Conservation (phyloP, 2,888 invertebrate genomes). For the Troglohyphantes excavatus region DNA sequence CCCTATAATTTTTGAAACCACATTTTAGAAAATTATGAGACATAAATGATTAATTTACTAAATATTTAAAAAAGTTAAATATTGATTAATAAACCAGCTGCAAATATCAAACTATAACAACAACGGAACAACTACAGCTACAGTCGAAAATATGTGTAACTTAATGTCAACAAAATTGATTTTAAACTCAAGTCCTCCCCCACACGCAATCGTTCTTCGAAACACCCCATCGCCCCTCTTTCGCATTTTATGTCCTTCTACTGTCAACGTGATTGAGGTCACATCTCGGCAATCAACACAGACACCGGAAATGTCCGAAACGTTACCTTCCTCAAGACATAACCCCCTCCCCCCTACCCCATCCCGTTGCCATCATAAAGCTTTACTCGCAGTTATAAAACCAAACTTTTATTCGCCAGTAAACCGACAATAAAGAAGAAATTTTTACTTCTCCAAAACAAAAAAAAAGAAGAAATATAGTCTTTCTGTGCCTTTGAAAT, state of each 20-base stretch:
- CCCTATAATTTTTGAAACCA: too few species aligned
- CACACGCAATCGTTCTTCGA: not conserved
- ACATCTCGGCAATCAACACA: conserved; percentile 23
- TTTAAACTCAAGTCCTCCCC: too few species aligned
- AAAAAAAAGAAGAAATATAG: conserved; percentile 11
- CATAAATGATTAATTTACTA: too few species aligned
- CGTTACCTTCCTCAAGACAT: conserved; percentile 47
- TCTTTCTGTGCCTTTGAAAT: not conserved
- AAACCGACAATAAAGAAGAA: conserved; percentile 64
- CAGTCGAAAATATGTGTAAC: too few species aligned
- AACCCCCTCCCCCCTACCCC: conserved; percentile 37
- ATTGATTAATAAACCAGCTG: too few species aligned
- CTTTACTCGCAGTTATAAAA: conserved; percentile 64
- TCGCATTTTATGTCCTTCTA: conserved; percentile 11
- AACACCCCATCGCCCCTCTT: not conserved
- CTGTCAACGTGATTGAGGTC: conserved; percentile 30
- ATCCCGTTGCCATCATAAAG: conserved; percentile 57
- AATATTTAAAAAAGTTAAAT: too few species aligned
- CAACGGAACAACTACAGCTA: too few species aligned
- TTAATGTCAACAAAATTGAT: too few species aligned
- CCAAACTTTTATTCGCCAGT: conserved; percentile 70
- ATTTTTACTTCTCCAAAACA: conserved; percentile 54
- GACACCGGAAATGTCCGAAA: conserved; percentile 29
- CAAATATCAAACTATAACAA: too few species aligned
- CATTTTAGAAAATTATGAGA: too few species aligned